Evolutionary conservation across 2,888 invertebrate genomes (phyloP).

Genomic region (Boloria selene): DNA sequence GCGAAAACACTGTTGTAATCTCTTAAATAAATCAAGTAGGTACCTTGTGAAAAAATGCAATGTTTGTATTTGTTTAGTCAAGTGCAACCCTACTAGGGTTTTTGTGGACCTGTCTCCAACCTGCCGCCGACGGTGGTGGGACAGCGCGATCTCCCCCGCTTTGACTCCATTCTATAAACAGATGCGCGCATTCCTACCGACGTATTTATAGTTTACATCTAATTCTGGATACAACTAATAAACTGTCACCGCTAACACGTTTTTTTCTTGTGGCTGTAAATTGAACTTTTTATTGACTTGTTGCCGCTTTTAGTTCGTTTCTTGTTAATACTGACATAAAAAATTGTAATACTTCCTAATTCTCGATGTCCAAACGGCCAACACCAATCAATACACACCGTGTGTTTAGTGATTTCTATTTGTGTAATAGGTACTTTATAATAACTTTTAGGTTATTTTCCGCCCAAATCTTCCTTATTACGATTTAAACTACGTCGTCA

Average conservation of each 20-base stretch:
- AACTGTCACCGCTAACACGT: constrained; percentile 46
- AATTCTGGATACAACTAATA: constrained; percentile 64
- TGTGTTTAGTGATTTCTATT: no score
- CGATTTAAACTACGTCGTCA: no score
- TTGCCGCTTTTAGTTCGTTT: not conserved
- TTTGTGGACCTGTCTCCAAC: constrained; percentile 61
- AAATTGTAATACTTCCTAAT: not conserved
- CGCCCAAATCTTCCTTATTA: no score
- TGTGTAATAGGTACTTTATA: no score
- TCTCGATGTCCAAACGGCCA: no score
- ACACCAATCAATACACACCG: no score
- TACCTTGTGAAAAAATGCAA: constrained; percentile 10
- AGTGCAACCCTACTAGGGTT: constrained; percentile 21
- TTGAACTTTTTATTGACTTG: constrained; percentile 23
- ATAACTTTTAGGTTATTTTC: no score
- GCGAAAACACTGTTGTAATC: not conserved
- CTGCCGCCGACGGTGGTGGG: constrained; percentile 44
- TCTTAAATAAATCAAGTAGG: no score
- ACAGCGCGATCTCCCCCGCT: constrained; percentile 62
- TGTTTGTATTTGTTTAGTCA: constrained; percentile 21
- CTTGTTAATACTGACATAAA: not conserved
- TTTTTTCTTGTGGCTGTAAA: constrained; percentile 37
- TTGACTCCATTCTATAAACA: constrained; percentile 69
- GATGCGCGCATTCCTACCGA: constrained; percentile 69
- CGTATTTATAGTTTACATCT: constrained; percentile 67